A percentile compares a stretch with the other conserved stretches of the same genome.
These are phyloP conservation scores for Grapholita molesta DNA, from an alignment of 1,140 invertebrate species.

Conservation along the genomic window DNA sequence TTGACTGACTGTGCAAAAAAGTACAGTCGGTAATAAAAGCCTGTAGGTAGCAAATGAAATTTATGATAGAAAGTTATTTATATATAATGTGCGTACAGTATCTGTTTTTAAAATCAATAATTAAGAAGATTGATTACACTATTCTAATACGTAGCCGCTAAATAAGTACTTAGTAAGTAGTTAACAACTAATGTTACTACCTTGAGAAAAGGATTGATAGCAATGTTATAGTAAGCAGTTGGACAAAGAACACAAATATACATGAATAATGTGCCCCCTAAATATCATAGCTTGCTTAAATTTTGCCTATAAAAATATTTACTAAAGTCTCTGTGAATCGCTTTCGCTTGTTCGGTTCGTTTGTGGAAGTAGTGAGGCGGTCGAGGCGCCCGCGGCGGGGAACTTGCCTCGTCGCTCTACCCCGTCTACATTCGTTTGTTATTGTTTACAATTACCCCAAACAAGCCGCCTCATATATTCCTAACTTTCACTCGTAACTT, in stretches of 20 bases:
- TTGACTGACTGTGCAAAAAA: no score
- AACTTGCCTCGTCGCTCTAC: constrained; percentile 22
- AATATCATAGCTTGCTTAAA: neutral
- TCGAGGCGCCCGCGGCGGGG: constrained; percentile 9
- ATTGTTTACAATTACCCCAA: constrained; percentile 56
- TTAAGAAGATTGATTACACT: no score
- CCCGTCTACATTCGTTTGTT: constrained; percentile 42
- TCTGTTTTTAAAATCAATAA: no score
- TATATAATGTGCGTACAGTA: no score
- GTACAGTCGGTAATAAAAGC: no score
- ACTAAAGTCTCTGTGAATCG: constrained; percentile 13
- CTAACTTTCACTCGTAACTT: constrained; percentile 40
- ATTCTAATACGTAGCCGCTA: no score
- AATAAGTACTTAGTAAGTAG: no score
- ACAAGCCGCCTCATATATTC: constrained; percentile 42
- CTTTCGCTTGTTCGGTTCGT: constrained; percentile 26
- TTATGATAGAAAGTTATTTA: no score
- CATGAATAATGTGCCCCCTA: neutral
- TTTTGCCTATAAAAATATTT: constrained; percentile 1
- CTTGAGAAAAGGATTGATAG: neutral
- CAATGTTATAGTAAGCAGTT: neutral
- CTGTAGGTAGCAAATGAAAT: no score
- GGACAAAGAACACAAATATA: neutral
- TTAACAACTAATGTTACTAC: no score
- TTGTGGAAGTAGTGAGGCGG: constrained; percentile 25